phyloP scores from a whole-genome alignment of 35 echinoderm and acorn worm species.

The Heliocidaris erythrogramma region DNA sequence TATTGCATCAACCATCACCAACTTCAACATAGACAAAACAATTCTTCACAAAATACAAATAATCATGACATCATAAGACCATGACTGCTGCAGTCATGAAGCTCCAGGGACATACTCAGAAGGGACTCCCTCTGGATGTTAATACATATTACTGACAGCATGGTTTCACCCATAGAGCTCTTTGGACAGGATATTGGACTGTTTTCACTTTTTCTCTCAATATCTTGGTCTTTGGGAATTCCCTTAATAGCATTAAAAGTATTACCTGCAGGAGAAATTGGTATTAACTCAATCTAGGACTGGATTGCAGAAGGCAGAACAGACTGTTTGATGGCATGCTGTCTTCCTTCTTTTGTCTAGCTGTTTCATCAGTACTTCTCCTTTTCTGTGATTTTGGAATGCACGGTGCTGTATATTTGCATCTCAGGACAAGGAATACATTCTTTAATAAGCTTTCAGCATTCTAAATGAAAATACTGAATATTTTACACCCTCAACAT shows the following conservation, averaged over 20 bases:
- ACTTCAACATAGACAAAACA: neutral
- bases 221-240: neutral
- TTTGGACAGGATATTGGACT: neutral
- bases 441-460: neutral
- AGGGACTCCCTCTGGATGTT: neutral
- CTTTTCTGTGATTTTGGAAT: neutral
- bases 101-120: neutral
- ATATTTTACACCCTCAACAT: too few relatives aligned
- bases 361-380: neutral
- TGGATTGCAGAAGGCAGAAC: neutral
- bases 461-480: too few relatives aligned
- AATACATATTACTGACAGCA: neutral
- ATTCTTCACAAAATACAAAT: neutral
- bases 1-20: neutral
- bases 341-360: neutral
- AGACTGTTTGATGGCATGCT: neutral
- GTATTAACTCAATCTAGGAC: neutral
- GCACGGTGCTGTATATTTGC: neutral
- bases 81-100: neutral
- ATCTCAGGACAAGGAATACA: neutral
- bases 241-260: neutral
- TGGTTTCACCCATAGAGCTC: neutral
- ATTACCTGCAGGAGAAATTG: neutral
- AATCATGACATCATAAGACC: neutral
- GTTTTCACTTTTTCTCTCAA: neutral